Base-by-base conservation (phyloP, 2,888 invertebrate genomes). In the Orthonevra nobilis region DNA sequence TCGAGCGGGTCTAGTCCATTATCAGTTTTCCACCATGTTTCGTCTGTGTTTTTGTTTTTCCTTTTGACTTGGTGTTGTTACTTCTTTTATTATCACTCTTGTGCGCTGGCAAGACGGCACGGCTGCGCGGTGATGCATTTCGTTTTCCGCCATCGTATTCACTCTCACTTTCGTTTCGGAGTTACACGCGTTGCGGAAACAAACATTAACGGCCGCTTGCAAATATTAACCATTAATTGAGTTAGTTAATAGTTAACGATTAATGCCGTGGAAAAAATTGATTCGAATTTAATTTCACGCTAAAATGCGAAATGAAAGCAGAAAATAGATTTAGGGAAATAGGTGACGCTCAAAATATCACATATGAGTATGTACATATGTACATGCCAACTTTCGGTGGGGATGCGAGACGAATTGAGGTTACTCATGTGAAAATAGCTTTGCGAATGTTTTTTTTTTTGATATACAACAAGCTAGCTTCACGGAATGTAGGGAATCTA, bases 101-200 rank as follows among this genome's bases (percentile, higher is more conserved):
- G 68, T 69, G 60, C 52, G 26, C 26, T 32, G 15, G n/a, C n/a
- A n/a, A n/a, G n/a, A n/a, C 15, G 19, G 20, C 30, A 23, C n/a
- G n/a, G 23, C 46, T 10, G 56, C 30, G 50, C 60, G 60, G 66
- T 66, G 72, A 66, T 79, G 77, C 72, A 61, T 54, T 72, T 72
- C 34, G 84, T 85, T 87, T 87, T 87, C 87, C 87, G 87, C 87
- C 86, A 86, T 87, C 87, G 84, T 87, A 87, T 87, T 87, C 87
- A 87, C 87, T 87, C 87, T 87, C 86, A 86, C 87, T 87, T 87
- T 87, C 86, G 84, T 86, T 85, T 83, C 2, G 23, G 58, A 42
- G 44, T 44, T 58, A 54, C 44, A 64, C 64, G 56, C 26, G 63
- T 75, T 44, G 54, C 77, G 77, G 77, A 79, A 79, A 79, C n/a